A percentile compares a stretch with the other conserved stretches of the same genome.
Conservation (phyloP, 2,888 invertebrate species). For the Girardia tigrina region DNA sequence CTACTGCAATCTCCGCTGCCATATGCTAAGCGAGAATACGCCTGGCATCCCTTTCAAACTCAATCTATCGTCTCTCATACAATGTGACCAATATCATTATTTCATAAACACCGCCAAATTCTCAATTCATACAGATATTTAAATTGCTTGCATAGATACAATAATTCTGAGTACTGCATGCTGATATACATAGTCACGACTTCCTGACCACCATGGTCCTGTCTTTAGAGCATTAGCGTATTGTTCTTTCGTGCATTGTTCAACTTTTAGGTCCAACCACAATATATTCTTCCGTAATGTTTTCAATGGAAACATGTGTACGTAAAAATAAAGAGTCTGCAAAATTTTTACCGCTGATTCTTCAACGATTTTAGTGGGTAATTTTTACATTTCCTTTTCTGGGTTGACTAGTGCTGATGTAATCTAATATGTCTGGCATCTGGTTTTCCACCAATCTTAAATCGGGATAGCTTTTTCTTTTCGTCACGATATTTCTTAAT, state of each 20-base stretch:
- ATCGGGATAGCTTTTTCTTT: not conserved
- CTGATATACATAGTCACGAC: not conserved
- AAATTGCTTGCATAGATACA: not conserved
- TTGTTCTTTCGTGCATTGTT: not conserved
- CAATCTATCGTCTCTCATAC: not conserved
- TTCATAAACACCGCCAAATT: constrained; percentile 12
- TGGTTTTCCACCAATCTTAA: constrained; percentile 2
- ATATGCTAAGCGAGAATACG: constrained; percentile 10
- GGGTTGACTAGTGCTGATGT: not conserved
- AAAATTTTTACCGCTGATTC: constrained; percentile 3
- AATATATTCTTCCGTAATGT: not conserved
- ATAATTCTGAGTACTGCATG: not conserved
- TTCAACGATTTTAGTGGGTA: not conserved
- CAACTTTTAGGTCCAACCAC: not conserved
- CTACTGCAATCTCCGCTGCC: constrained; percentile 3
- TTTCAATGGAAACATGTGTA: not conserved
- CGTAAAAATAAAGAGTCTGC: not conserved
- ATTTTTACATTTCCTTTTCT: constrained; percentile 20
- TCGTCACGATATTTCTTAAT: too few relatives aligned
- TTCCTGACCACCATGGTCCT: constrained; percentile 3
- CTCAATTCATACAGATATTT: not conserved
- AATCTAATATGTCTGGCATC: constrained; percentile 17
- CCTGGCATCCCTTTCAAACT: not conserved
- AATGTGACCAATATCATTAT: constrained; percentile 5
- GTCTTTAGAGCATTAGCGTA: not conserved